These are phyloP conservation scores for Tragelaphus buxtoni DNA, from an alignment of 2,113 vertebrate species.

Conservation along the genomic window DNA sequence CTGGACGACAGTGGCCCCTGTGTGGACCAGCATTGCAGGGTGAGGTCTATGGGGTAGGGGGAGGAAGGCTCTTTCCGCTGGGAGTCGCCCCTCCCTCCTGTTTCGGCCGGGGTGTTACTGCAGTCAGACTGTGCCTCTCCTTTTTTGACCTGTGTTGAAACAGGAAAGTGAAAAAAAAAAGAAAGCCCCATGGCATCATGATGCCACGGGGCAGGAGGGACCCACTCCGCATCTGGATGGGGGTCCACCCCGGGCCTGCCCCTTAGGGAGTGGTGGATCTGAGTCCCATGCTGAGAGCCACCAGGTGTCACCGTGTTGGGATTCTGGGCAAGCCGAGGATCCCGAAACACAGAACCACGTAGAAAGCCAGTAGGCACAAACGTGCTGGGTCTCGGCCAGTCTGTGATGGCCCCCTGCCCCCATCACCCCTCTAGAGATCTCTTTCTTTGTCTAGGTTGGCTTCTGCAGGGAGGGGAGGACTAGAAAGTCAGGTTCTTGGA, in stretches of 20 bases:
- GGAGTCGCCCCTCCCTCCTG: fast-evolving
- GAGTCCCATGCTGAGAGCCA: background rate
- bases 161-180: background rate
- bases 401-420: fast-evolving
- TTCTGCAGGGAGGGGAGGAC: background rate
- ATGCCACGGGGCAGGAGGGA: background rate
- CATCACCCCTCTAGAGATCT: background rate
- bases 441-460: background rate
- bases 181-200: fast-evolving
- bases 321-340: background rate
- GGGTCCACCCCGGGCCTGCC: background rate
- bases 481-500: background rate
- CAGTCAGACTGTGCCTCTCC: background rate
- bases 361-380: background rate
- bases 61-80: background rate
- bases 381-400: fast-evolving
- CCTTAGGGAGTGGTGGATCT: fast-evolving
- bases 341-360: fast-evolving
- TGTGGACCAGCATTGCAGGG: background rate
- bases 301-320: background rate
- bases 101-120: fast-evolving
- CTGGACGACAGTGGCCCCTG: background rate
- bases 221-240: background rate
- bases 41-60: background rate
- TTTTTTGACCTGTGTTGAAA: background rate